A percentile compares a stretch with the other conserved stretches of the same genome.
phyloP scores from a whole-genome alignment of 2,888 invertebrate species.

The Scrobipalpa atriplicella region DNA sequence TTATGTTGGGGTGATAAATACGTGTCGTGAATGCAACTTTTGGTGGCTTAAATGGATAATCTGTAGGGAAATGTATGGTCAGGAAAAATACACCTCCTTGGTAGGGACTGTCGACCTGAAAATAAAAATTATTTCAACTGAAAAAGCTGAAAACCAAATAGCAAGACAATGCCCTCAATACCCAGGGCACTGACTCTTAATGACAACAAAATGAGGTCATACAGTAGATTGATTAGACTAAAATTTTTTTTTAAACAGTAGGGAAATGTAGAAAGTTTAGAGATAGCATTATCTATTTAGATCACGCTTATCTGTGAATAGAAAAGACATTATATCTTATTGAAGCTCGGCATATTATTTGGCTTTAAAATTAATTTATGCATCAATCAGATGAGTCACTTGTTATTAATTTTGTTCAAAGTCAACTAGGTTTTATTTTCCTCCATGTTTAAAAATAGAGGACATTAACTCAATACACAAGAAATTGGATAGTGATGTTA shows the following conservation, averaged over 20 bases:
- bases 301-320: neutral
- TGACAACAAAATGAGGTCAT: conserved; percentile 15
- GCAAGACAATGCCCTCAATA: conserved; percentile 5
- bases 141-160: conserved; percentile 11
- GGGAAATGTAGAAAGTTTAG: neutral
- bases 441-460: conserved; percentile 12
- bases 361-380: neutral
- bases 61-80: conserved; percentile 99
- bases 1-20: conserved; percentile 99
- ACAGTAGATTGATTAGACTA: conserved; percentile 9
- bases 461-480: neutral
- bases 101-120: conserved; percentile 99
- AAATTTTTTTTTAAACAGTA: neutral
- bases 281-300: conserved; percentile 19
- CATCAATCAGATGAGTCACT: conserved; percentile 1
- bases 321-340: too few relatives aligned
- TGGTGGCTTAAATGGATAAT: conserved; percentile 99
- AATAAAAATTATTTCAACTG: conserved; percentile 41
- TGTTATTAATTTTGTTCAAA: conserved; percentile 7
- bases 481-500: neutral
- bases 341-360: too few relatives aligned
- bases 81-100: conserved; percentile 99
- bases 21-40: conserved; percentile 99
- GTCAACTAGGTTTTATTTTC: conserved; percentile 8
- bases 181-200: conserved; percentile 8